A percentile compares a stretch with the other conserved stretches of the same genome.
Conservation (phyloP, 2,113 vertebrate genomes). For the Microcebus tavaratra region DNA sequence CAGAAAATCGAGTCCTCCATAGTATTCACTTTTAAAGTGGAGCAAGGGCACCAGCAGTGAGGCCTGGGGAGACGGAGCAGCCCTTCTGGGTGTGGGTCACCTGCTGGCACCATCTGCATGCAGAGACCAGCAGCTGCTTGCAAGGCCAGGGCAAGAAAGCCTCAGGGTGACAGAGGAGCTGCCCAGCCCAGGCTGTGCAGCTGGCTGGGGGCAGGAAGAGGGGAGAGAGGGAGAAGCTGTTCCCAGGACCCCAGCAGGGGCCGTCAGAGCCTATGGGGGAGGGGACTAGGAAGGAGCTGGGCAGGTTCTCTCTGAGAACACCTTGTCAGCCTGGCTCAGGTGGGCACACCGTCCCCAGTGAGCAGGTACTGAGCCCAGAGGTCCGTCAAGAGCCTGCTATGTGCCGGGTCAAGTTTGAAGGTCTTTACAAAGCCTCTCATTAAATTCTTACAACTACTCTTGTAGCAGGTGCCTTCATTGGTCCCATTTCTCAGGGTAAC, state of each 20-base stretch:
- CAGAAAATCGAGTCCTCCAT: background rate
- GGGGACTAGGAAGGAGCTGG: background rate
- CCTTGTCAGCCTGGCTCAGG: background rate
- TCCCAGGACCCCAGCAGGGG: background rate
- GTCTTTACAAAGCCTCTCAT: background rate
- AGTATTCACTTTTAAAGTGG: background rate
- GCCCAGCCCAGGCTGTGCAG: background rate
- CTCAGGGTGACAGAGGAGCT: background rate
- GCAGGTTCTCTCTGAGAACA: no score
- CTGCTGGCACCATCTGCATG: background rate
- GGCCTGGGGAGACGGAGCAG: background rate
- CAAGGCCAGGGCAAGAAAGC: no score
- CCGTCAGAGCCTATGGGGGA: background rate
- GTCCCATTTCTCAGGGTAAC: background rate
- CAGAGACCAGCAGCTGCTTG: background rate
- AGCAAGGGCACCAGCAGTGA: background rate
- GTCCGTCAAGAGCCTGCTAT: background rate
- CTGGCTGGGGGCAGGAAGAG: background rate
- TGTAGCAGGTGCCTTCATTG: background rate
- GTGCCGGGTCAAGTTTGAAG: background rate
- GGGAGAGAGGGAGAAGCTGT: background rate
- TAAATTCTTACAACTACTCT: background rate
- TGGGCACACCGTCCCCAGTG: rapidly evolving
- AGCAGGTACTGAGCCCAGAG: background rate
- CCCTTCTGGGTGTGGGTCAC: background rate